These are phyloP conservation scores for Nerophis ophidion DNA, from an alignment of 2,113 vertebrate species.

Conservation along the genomic window DNA sequence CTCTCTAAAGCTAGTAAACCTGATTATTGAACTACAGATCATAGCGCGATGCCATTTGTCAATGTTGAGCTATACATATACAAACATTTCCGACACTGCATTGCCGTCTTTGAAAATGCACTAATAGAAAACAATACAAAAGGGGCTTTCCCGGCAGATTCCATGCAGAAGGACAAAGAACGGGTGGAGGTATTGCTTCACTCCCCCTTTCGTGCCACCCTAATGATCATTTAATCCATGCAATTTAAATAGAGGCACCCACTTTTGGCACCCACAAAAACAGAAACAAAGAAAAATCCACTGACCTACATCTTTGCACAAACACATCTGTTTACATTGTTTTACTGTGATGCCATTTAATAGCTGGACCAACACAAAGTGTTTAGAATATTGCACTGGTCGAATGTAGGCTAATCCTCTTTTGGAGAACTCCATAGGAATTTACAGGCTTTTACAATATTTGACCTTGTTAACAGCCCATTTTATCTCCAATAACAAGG, in stretches of 20 bases:
- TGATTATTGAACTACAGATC: not conserved
- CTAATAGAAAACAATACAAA: slow-evolving; percentile 44
- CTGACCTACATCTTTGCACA: slow-evolving; percentile 47
- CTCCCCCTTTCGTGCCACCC: slow-evolving; percentile 2
- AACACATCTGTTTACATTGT: slow-evolving; percentile 45
- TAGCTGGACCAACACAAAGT: slow-evolving; percentile 30
- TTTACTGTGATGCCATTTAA: slow-evolving; percentile 24
- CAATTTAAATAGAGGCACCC: slow-evolving; percentile 23
- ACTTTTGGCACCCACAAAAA: slow-evolving; percentile 12
- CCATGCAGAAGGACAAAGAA: slow-evolving; percentile 44
- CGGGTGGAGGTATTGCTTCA: slow-evolving; percentile 41
- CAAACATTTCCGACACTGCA: slow-evolving; percentile 5
- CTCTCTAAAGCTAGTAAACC: slow-evolving; percentile 28
- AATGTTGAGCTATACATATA: slow-evolving; percentile 22
- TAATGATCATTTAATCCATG: slow-evolving; percentile 43
- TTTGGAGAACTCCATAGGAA: slow-evolving; percentile 43
- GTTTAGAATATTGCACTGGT: slow-evolving; percentile 19
- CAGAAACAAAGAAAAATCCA: slow-evolving; percentile 33
- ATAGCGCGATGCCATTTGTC: slow-evolving; percentile 25
- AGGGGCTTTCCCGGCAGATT: slow-evolving; percentile 61
- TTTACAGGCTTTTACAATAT: slow-evolving; percentile 55
- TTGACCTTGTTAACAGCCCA: slow-evolving; percentile 39
- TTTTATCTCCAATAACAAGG: slow-evolving; percentile 30
- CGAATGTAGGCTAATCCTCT: slow-evolving; percentile 62
- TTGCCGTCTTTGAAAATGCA: slow-evolving; percentile 9